phyloP scores from a whole-genome alignment of 2,797 vertebrate genomes.

The Odontamblyopus lacepedii region DNA sequence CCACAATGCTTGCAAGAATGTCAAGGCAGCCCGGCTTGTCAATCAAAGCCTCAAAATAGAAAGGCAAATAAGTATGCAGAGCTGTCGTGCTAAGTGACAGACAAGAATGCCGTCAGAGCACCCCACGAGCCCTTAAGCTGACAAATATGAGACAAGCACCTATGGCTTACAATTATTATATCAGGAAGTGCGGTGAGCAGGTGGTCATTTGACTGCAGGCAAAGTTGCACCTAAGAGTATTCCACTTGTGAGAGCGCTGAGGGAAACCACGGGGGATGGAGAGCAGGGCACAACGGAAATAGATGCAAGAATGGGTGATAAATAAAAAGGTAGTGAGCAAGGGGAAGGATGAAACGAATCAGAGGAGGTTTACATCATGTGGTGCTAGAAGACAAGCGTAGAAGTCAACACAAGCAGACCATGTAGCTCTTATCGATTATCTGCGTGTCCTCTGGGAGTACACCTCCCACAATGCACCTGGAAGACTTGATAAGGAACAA shows the following conservation, averaged over 20 bases:
- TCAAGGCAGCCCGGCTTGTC: slow-evolving; percentile 89
- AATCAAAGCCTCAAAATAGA: slow-evolving; percentile 92
- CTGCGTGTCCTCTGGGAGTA: slow-evolving; percentile 36
- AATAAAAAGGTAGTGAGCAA: slow-evolving; percentile 4
- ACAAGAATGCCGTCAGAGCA: slow-evolving; percentile 61
- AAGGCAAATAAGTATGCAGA: slow-evolving; percentile 86
- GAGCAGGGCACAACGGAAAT: slow-evolving; percentile 9
- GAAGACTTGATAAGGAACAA: slow-evolving; percentile 27
- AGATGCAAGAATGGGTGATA: slow-evolving; percentile 21
- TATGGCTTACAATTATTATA: slow-evolving; percentile 68
- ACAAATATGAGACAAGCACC: slow-evolving; percentile 74
- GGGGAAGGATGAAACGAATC: slow-evolving; percentile 11
- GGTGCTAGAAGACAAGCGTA: slow-evolving; percentile 24
- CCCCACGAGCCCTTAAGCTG: slow-evolving; percentile 69
- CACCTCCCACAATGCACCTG: slow-evolving; percentile 28
- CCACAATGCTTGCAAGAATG: slow-evolving; percentile 84
- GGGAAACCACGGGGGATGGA: slow-evolving; percentile 9
- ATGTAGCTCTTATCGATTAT: slow-evolving; percentile 61
- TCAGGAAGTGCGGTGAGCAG: slow-evolving; percentile 45
- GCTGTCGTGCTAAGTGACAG: slow-evolving; percentile 85
- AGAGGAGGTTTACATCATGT: slow-evolving; percentile 27
- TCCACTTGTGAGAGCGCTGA: slow-evolving; percentile 16
- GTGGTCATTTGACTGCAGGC: slow-evolving; percentile 53
- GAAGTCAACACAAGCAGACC: slow-evolving; percentile 33
- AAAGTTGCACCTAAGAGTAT: slow-evolving; percentile 30